Evolutionary conservation across 2,888 invertebrate genomes (phyloP), one percentile per base, ranked within the genome.

Genomic region (Caradrina kadenii): DNA sequence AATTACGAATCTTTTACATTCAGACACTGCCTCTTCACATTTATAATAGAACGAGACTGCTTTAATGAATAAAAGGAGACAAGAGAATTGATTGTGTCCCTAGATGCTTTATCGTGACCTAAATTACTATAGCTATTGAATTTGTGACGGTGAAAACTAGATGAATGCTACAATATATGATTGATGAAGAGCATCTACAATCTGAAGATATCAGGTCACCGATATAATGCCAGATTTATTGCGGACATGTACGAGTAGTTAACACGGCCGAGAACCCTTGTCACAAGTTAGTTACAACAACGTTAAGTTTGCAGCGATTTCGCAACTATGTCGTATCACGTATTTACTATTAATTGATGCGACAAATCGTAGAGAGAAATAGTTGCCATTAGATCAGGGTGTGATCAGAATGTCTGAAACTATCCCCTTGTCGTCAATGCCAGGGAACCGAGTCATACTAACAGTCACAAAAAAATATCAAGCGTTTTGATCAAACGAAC

Each of bases 271-370:
- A 55, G 56, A 63, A 81, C 73, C 69, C 79, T 69, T 66, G 63
- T 69, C 77, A 73, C 54, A 63, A 81, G 64, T 81, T 63, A n/a
- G 48, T 59, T 39, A 73, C 59, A 63, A 65, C 67, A 70, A 73
- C 65, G 49, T 49, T 55, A 65, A 70, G 54, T 82, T 66, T 35
- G 52, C 63, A 62, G 50, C 21, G 49, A 81, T 69, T 63, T 19
- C 35, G 50, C n/a, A 63, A 53, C 54, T 61, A 58, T 66, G 59
- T 58, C 22, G 13, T 60, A 45, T 50, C 73, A 63, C 54, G 42
- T 72, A 60, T 68, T 49, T 66, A 63, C 63, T 50, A 61, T 69
- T 54, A 65, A 79, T 59, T 70, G 54, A 48, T 21, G 17, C 50
- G 73, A 64, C 58, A 73, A 58, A 61, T 59, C 45, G 42, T 21